Percentiles rank a stretch among this genome's conserved stretches.
These are phyloP conservation scores for Ibidorhyncha struthersii DNA, from an alignment of 2,113 vertebrate species.

Conservation along the genomic window DNA sequence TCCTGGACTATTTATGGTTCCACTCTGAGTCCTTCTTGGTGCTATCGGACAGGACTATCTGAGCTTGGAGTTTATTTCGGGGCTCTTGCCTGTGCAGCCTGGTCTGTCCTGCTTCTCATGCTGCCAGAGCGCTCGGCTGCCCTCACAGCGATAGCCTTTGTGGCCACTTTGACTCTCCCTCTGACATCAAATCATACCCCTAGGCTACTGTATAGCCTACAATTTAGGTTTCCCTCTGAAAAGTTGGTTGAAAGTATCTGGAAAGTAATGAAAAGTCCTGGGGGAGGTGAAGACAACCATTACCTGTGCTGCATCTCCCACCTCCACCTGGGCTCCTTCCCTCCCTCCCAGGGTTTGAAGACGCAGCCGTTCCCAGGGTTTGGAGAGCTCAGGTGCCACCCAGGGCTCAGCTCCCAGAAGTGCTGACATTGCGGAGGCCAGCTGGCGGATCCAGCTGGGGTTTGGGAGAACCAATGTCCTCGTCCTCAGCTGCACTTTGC, in stretches of 20 bases:
- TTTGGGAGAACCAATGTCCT: not conserved
- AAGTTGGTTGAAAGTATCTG: not conserved
- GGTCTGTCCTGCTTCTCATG: not conserved
- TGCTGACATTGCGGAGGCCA: not conserved
- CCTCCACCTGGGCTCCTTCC: not conserved
- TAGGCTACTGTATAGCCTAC: not conserved
- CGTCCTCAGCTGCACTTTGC: constrained; percentile 32
- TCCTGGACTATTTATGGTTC: not conserved
- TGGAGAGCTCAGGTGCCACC: constrained; percentile 15
- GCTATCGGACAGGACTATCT: not conserved
- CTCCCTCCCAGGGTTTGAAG: not conserved
- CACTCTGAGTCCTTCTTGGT: not conserved
- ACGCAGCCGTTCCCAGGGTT: not conserved
- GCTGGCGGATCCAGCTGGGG: not conserved
- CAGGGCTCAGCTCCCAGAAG: constrained; percentile 6
- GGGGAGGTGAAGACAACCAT: not conserved
- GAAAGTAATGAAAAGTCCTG: not conserved
- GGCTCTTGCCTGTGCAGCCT: not conserved
- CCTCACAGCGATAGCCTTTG: not conserved
- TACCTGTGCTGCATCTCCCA: not conserved
- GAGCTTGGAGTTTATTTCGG: not conserved
- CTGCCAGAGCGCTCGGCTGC: not conserved
- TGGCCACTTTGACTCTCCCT: not conserved
- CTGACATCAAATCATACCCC: not conserved
- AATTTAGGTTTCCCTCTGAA: not conserved